Conservation (phyloP, 2,888 invertebrate species). For the Germaria angustata region DNA sequence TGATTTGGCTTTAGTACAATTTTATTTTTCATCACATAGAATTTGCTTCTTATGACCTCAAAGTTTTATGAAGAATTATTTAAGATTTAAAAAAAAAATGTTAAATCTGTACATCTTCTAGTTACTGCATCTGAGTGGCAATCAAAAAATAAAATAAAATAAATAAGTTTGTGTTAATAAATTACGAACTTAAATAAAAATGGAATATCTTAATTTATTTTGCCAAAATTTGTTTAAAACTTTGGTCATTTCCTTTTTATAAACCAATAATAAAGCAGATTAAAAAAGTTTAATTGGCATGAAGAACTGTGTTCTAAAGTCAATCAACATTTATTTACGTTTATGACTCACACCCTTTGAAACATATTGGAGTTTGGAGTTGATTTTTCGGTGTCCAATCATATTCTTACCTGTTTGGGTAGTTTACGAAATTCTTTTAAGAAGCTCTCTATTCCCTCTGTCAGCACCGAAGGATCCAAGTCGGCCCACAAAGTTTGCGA, state of each 20-base stretch:
- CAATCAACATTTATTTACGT: conserved; percentile 8
- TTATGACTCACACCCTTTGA: neutral
- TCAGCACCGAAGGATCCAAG: conserved; percentile 90
- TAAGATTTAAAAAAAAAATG: too few species aligned
- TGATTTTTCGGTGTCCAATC: neutral
- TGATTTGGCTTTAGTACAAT: too few species aligned
- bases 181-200: conserved; percentile 13
- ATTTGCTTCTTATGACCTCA: too few species aligned
- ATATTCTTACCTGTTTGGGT: conserved; percentile 82
- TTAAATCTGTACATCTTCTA: too few species aligned
- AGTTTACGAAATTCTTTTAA: conserved; percentile 89
- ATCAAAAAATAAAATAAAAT: too few species aligned
- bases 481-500: conserved; percentile 93
- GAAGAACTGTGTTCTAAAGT: conserved; percentile 45
- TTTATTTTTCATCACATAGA: too few species aligned
- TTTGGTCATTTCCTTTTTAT: conserved; percentile 48
- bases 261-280: conserved; percentile 58
- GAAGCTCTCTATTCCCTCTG: conserved; percentile 92
- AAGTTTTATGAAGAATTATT: too few species aligned
- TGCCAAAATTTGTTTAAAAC: conserved; percentile 23
- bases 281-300: conserved; percentile 67
- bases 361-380: neutral
- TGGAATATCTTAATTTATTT: neutral
- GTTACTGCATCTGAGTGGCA: too few species aligned
- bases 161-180: neutral